A percentile compares a stretch with the other conserved stretches of the same genome.
phyloP scores from a whole-genome alignment of 2,888 invertebrate species.

The Pomacea canaliculata region DNA sequence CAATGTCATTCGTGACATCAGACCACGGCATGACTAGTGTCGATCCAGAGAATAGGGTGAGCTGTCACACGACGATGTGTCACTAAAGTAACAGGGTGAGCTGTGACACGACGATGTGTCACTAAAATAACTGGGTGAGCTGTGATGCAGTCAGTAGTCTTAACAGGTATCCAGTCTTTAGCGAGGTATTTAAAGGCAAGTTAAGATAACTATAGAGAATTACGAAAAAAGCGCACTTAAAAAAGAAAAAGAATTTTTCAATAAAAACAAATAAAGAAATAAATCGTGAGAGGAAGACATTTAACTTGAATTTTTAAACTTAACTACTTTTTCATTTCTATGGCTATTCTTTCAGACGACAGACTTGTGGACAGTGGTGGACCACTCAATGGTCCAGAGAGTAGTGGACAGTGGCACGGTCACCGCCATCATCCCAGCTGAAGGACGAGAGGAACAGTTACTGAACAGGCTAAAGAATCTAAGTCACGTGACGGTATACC shows the following conservation, averaged over 20 bases:
- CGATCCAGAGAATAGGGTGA: slow-evolving; percentile 37
- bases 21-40: slow-evolving; percentile 64
- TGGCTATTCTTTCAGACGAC: slow-evolving; percentile 2
- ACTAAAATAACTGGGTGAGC: neutral
- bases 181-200: too few relatives aligned
- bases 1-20: slow-evolving; percentile 58
- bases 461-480: slow-evolving; percentile 38
- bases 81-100: neutral
- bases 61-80: neutral
- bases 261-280: too few relatives aligned
- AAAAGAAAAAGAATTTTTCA: too few relatives aligned
- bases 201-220: too few relatives aligned
- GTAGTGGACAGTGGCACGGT: slow-evolving; percentile 37
- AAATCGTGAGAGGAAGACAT: too few relatives aligned
- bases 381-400: neutral
- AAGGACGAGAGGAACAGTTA: slow-evolving; percentile 38
- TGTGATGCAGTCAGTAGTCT: too few relatives aligned
- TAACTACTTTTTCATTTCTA: too few relatives aligned
- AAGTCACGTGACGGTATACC: slow-evolving; percentile 72
- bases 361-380: slow-evolving; percentile 15
- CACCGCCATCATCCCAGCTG: slow-evolving; percentile 39
- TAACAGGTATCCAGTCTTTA: too few relatives aligned
- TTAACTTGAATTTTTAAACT: too few relatives aligned
- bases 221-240: too few relatives aligned
- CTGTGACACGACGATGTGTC: neutral